Base-by-base conservation (phyloP, 2,113 vertebrate genomes). In the Steatornis caripensis region DNA sequence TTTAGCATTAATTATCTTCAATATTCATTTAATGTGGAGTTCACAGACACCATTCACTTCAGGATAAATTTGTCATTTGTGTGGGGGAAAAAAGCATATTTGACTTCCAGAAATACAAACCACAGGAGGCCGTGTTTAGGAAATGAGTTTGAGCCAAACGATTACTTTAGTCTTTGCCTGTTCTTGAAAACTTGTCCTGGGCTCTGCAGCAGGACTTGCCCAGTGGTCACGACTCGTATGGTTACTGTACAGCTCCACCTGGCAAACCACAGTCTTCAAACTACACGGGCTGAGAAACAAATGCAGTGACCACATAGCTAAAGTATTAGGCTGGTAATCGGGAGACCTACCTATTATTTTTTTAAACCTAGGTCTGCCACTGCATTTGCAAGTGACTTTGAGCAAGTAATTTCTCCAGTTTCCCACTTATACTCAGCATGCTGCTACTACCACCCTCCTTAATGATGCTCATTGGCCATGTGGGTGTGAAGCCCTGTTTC, bases 181-280 rank as follows among this genome's bases (percentile, higher is more conserved):
- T 36, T 29, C 57, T 37, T 71, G 27, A 70, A 79, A 78, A 58
- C 14, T 34, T 65, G 20, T 54, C 15, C 39, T 55, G 43, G 39
- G 32, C 9, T 68, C 43, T 77, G n/a, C 32, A 68, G 53, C 27
- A 51, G 26, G 41, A 20, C 27, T 78, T 60, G 65, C 16, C 39
- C 45, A 22, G 27, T 8, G 48, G 64, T 30, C 53, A 41, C 1
- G 0, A 18, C 27, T 53, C 0, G 1, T 43, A 13, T 24, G n/a
- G 66, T 61, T 34, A 29, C 72, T 10, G 29, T n/a, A 6, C 27
- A n/a, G 36, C 34, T 26, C 49, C 24, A 41, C 17, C 41, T 19
- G 43, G 37, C 45, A 75, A 83, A 30, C 27, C 51, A 36, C 24
- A 27, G 19, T 26, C 60, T 69, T 39, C 71, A 53, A 37, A 26